Evolutionary conservation across 2,888 invertebrate genomes (phyloP).

Genomic region (Hirtodrosophila histrioides): DNA sequence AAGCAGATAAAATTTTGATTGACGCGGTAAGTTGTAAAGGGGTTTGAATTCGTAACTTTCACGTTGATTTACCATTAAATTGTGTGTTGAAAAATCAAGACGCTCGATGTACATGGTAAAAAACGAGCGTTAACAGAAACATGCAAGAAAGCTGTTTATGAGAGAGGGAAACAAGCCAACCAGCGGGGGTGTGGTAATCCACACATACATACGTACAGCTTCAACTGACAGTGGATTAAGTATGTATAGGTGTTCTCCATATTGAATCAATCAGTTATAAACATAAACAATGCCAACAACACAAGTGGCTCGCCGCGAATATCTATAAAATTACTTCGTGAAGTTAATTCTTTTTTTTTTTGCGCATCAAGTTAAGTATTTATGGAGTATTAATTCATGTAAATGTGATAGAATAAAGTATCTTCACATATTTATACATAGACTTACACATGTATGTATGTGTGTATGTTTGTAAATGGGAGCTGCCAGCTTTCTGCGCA

Average conservation of each 20-base stretch:
- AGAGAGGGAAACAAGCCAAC: conserved; percentile 18
- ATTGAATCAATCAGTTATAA: conserved; percentile 25
- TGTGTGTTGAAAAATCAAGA: conserved; percentile 6
- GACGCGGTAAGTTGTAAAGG: conserved; percentile 78
- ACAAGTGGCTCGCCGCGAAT: neutral
- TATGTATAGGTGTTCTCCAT: conserved; percentile 31
- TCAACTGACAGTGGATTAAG: conserved; percentile 17
- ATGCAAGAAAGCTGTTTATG: conserved; percentile 23
- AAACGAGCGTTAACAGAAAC: conserved; percentile 23
- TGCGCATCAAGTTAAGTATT: neutral
- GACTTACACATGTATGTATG: neutral
- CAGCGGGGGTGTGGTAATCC: conserved; percentile 56
- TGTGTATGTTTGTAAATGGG: conserved; percentile 10
- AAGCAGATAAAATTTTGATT: conserved; percentile 63
- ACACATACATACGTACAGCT: conserved; percentile 20
- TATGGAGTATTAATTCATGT: conserved; percentile 12
- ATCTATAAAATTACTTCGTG: neutral
- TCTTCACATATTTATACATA: conserved; percentile 9
- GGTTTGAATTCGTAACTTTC: conserved; percentile 15
- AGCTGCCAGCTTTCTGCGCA: conserved; percentile 45
- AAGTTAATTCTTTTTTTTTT: neutral
- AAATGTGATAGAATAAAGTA: conserved; percentile 4
- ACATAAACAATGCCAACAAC: conserved; percentile 43
- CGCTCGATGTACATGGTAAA: conserved; percentile 2
- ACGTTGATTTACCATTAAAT: neutral